These are phyloP conservation scores for Ligdia adustata DNA, from an alignment of 2,888 invertebrate species.

Conservation along the genomic window DNA sequence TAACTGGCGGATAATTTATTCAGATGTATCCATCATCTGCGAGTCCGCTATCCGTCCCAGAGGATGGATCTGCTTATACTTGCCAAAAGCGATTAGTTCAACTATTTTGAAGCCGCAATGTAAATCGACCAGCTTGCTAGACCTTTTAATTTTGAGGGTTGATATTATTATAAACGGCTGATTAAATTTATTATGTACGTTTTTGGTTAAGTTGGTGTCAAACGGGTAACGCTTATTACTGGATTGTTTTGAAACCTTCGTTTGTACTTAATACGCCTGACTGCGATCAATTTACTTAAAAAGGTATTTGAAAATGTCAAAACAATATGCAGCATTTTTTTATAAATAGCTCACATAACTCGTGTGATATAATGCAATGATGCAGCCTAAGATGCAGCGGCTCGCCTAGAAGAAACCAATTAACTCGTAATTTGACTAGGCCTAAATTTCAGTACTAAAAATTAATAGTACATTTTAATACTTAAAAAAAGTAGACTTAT, in stretches of 20 bases:
- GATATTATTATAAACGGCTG: constrained; percentile 17
- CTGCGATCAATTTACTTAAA: neutral
- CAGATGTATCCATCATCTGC: constrained; percentile 63
- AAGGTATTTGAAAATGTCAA: neutral
- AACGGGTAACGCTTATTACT: neutral
- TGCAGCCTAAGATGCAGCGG: too few relatives aligned
- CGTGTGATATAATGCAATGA: neutral
- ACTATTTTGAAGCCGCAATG: constrained; percentile 43
- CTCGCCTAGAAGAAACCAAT: too few relatives aligned
- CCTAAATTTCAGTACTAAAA: too few relatives aligned
- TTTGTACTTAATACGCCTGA: neutral
- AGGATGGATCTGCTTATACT: constrained; percentile 53
- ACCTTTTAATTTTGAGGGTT: constrained; percentile 24
- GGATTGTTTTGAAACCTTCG: neutral
- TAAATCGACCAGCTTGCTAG: constrained; percentile 39
- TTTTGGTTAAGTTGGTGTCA: constrained; percentile 9
- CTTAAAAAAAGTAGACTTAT: too few relatives aligned
- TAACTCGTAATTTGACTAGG: too few relatives aligned
- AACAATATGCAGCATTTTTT: neutral
- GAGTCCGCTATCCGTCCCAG: constrained; percentile 54
- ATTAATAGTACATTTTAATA: too few relatives aligned
- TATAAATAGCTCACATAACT: neutral
- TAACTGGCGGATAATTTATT: constrained; percentile 64
- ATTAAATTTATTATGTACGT: constrained; percentile 27
- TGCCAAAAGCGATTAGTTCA: constrained; percentile 58